Conservation (phyloP, 2,888 invertebrate species). For the Antitype chi region DNA sequence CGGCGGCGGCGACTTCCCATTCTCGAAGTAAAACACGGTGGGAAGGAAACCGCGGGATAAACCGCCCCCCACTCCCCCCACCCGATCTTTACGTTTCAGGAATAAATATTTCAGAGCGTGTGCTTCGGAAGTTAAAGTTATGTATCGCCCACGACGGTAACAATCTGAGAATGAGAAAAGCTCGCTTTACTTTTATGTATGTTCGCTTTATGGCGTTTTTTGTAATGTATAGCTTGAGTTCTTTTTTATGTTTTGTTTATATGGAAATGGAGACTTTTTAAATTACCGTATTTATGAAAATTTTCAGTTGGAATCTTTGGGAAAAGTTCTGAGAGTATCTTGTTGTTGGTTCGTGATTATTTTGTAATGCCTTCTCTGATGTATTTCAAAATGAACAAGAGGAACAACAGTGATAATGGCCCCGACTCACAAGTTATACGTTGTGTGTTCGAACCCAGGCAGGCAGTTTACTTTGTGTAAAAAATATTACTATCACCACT, state of each 20-base stretch:
- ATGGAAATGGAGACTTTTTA: constrained; percentile 25
- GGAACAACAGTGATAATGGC: no score
- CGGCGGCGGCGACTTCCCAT: constrained; percentile 90
- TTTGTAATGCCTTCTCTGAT: no score
- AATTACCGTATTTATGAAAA: not conserved
- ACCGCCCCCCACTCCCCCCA: constrained; percentile 81
- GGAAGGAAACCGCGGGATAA: constrained; percentile 91
- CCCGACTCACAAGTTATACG: no score
- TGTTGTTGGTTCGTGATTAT: not conserved
- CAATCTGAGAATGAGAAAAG: constrained; percentile 89
- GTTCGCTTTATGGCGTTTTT: constrained; percentile 75
- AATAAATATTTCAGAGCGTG: constrained; percentile 91
- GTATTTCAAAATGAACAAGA: no score
- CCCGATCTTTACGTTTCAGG: constrained; percentile 91
- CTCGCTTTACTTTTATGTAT: constrained; percentile 84
- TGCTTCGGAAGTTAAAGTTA: constrained; percentile 90
- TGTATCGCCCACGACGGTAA: constrained; percentile 89
- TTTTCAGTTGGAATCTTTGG: not conserved
- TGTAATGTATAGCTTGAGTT: constrained; percentile 55
- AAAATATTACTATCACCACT: no score
- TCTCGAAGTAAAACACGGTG: constrained; percentile 91
- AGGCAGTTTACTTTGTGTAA: no score
- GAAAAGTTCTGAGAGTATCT: constrained; percentile 2
- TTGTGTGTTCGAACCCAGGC: no score
- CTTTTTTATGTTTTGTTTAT: constrained; percentile 44